Evolutionary conservation across 2,113 vertebrate genomes (phyloP), one percentile per base, ranked within the genome.

Genomic region (Scomber japonicus): DNA sequence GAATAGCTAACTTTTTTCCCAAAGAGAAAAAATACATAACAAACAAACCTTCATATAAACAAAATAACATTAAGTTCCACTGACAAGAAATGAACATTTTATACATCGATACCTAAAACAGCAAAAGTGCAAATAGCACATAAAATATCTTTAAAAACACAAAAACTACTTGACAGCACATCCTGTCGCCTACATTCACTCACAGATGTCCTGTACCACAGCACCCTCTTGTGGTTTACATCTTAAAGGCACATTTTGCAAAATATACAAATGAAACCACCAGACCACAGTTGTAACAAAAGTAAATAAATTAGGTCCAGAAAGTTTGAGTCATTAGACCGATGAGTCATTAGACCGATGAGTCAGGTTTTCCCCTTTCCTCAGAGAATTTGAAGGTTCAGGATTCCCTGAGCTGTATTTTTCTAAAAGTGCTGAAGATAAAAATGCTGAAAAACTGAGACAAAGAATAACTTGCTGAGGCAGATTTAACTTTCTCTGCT

Each of bases 221-320:
- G 84, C 72, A 10, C 89, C 93, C 88, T 89, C 94, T 85, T 82
- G 88, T 93, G 94, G 91, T 77, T 49, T 2, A 15, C 2, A 54
- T n/a, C 24, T 11, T 17, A 48, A 80, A 67, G 45, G 19, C 66
- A 81, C 50, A 55, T 10, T 61, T 14, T 48, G 5, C 6, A 57
- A 2, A 24, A 21, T 27, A 17, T 11, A 60, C 5, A 70, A 61
- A 75, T n/a, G 5, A 49, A 24, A 30, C 19, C 10, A 45, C 54
- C 12, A 71, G 35, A 66, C 31, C 10, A 67, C 50, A 64, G 19
- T 35, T 59, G 55, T 13, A 35, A 68, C 27, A 67, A 69, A 62
- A 73, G 27, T 14, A 70, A 84, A 82, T 85, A 82, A 90, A 71
- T 90, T 78, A 90, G 50, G 83, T 86, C 78, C 84, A 73, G 3